Conservation (phyloP, 2,888 invertebrate genomes). For the Disparrhopalites patrizii region DNA sequence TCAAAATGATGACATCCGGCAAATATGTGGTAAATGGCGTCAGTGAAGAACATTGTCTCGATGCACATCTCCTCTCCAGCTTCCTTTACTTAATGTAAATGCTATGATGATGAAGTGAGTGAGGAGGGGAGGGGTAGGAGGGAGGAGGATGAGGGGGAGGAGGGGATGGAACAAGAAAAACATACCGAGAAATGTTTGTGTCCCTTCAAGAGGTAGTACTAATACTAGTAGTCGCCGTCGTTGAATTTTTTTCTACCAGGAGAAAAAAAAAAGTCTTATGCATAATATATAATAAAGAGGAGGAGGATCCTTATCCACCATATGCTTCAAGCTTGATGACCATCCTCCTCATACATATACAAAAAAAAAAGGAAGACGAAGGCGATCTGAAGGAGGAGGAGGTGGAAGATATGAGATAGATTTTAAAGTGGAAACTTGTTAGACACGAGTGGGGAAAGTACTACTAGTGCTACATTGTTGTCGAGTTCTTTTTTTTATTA, state of each 20-base stretch:
- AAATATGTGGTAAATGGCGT: slow-evolving; percentile 45
- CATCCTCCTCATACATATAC: background rate
- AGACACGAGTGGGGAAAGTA: too few species aligned
- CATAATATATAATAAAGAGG: too few species aligned
- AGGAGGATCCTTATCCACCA: background rate
- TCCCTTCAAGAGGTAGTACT: too few species aligned
- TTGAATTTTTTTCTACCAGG: too few species aligned
- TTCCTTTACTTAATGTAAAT: slow-evolving; percentile 47
- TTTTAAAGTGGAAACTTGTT: too few species aligned
- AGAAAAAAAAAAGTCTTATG: background rate
- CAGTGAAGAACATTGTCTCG: slow-evolving; percentile 37
- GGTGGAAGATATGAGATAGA: too few species aligned
- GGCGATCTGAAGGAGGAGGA: too few species aligned
- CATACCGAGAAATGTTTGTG: slow-evolving; percentile 6
- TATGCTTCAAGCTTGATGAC: background rate
- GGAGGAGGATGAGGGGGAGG: slow-evolving; percentile 42
- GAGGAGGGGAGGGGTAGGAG: slow-evolving; percentile 33
- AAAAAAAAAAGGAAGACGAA: too few species aligned
- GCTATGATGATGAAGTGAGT: slow-evolving; percentile 46
- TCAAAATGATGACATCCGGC: slow-evolving; percentile 48
- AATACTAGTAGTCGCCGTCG: too few species aligned
- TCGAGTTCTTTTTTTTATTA: background rate
- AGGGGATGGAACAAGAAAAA: slow-evolving; percentile 27
- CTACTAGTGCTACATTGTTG: slow-evolving; percentile 8
- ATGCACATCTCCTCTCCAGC: slow-evolving; percentile 36